Evolutionary conservation across 2,113 vertebrate genomes (phyloP), one percentile per base, ranked within the genome.

Genomic region (Ciconia boyciana): DNA sequence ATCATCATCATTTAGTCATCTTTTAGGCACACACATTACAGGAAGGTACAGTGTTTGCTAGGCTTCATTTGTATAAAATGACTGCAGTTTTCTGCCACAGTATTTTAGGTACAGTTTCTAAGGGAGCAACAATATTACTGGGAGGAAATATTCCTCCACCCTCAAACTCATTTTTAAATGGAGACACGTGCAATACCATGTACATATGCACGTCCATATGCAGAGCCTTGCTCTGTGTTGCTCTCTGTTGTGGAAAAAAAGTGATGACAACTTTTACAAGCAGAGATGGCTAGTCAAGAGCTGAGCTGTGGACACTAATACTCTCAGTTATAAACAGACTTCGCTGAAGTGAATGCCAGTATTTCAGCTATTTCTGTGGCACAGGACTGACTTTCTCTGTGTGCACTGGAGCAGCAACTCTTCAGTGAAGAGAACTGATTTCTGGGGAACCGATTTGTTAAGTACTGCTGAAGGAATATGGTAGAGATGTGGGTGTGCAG

Each of bases 401-500:
- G 44, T 10, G 10, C 34, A 61, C 46, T 46, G 92, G 77, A 88
- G 83, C 54, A 88, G 92, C 64, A 95, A 65, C 65, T 94, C 88
- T 83, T 75, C 66, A 68, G 46, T 29, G 34, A 89, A 86, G 79
- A 36, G 39, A 93, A 87, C 20, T 16, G 16, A 94, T 95, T 97
- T 96, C 91, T 85, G 83, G 90, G 94, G 90, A 97, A 87, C 44
- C 0, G 0, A 90, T 96, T 92, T 95, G 66, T 94, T 94, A 94
- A 95, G 94, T 80, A 76, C 32, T 79, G 94, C 85, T 76, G 91
- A 91, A 97, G 96, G 52, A 97, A 90, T 58, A 95, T 0, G 7
- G 86, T 31, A 76, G 81, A 93, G 96, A 95, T 81, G 91, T 92
- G 96, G 96, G 97, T 72, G 92, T 93, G 93, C 49, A 66, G 80